phyloP scores from a whole-genome alignment of 2,797 vertebrate genomes.

The Gymnopithys bicolor region DNA sequence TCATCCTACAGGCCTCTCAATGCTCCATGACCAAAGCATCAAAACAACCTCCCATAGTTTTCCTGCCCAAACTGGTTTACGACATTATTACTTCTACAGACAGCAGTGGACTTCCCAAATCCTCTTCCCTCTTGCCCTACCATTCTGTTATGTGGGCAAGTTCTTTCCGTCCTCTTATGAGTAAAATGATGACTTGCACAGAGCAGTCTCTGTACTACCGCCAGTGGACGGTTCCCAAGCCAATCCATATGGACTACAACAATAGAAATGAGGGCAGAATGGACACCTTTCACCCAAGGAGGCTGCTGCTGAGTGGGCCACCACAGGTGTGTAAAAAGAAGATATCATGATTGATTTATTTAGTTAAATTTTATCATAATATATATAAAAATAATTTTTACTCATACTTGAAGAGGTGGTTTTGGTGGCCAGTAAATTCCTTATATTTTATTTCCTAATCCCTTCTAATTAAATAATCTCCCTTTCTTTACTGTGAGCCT shows the following conservation, averaged over 20 bases:
- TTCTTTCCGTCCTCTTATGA: conserved; percentile 93
- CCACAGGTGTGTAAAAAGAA: conserved; percentile 86
- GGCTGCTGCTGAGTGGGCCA: conserved; percentile 93
- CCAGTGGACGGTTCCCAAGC: conserved; percentile 92
- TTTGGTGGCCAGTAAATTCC: background rate
- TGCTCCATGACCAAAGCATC: conserved; percentile 88
- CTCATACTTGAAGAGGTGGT: rapidly evolving
- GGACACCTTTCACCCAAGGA: conserved; percentile 93
- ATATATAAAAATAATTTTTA: background rate
- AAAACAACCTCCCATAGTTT: conserved; percentile 90
- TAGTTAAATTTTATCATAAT: background rate
- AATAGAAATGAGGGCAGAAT: conserved; percentile 87
- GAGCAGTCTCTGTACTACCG: conserved; percentile 98
- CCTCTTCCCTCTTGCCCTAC: conserved; percentile 92
- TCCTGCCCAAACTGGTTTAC: conserved; percentile 90
- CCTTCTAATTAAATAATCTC: background rate
- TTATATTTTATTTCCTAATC: background rate
- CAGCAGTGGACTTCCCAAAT: conserved; percentile 91
- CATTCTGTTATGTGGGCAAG: conserved; percentile 92
- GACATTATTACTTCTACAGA: conserved; percentile 90
- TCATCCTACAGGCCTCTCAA: conserved; percentile 76
- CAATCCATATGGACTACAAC: conserved; percentile 93
- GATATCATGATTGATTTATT: background rate
- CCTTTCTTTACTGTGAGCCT: background rate
- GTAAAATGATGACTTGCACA: conserved; percentile 97